These are phyloP conservation scores for Bucorvus abyssinicus DNA, from an alignment of 2,797 vertebrate species.

Conservation along the genomic window DNA sequence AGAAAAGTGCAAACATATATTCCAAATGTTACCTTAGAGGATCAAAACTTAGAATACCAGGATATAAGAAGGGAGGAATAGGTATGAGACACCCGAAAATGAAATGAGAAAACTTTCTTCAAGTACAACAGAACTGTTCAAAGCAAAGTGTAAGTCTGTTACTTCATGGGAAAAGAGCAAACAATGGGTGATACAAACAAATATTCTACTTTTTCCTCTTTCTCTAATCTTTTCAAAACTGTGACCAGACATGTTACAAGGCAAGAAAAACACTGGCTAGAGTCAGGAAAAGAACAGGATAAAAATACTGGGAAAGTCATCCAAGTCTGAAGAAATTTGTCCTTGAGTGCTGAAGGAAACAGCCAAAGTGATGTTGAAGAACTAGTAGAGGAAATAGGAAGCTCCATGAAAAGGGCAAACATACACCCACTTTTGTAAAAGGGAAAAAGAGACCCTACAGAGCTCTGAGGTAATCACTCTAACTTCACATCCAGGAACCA, in stretches of 20 bases:
- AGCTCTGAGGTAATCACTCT: not conserved
- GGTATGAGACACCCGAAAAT: not conserved
- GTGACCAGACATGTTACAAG: not conserved
- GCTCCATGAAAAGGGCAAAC: not conserved
- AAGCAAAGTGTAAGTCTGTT: not conserved
- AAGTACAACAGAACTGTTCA: not conserved
- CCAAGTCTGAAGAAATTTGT: not conserved
- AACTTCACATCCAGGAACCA: not conserved
- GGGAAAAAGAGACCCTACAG: not conserved
- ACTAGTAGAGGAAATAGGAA: not conserved
- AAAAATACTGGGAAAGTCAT: not conserved
- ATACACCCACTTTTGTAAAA: not conserved
- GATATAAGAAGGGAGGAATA: not conserved
- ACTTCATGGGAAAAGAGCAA: not conserved
- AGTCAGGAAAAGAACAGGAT: not conserved
- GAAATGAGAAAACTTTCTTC: not conserved
- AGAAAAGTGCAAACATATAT: not conserved
- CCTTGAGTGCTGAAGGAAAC: not conserved
- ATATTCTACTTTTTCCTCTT: not conserved
- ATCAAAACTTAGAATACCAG: not conserved
- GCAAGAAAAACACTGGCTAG: not conserved
- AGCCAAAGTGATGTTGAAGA: not conserved
- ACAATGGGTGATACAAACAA: not conserved
- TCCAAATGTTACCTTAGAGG: not conserved
- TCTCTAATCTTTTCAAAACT: not conserved